Percentiles rank a stretch among this genome's conserved stretches.
phyloP scores from a whole-genome alignment of 1,140 invertebrate genomes.

The Chironomus striatipennis region DNA sequence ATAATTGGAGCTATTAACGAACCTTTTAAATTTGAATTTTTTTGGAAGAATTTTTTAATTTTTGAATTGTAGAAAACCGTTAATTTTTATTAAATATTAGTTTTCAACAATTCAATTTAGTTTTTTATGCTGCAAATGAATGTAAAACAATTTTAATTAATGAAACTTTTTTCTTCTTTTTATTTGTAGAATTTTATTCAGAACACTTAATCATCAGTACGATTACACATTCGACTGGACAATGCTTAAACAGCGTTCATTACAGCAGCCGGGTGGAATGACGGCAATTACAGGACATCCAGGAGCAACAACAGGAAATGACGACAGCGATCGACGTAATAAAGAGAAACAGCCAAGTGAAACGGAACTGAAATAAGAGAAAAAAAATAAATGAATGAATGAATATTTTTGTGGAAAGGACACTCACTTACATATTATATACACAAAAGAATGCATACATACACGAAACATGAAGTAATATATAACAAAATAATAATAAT shows the following conservation, averaged over 20 bases:
- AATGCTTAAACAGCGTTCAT: conserved; percentile 86
- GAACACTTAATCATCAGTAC: conserved; percentile 97
- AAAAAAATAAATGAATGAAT: background rate
- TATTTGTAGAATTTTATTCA: conserved; percentile 95
- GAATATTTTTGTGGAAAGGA: background rate
- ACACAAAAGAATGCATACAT: too few species aligned
- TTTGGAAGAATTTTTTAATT: too few species aligned
- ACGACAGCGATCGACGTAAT: conserved; percentile 28
- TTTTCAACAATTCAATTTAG: too few species aligned
- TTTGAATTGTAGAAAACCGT: too few species aligned
- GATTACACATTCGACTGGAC: conserved; percentile 99
- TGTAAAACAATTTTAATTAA: background rate
- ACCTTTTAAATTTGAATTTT: too few species aligned
- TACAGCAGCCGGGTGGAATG: conserved; percentile 32
- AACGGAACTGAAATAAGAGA: conserved; percentile 33
- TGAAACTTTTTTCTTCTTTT: background rate
- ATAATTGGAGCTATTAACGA: too few species aligned
- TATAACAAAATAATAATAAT: too few species aligned
- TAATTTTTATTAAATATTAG: too few species aligned
- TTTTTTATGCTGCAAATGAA: background rate
- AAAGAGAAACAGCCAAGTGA: conserved; percentile 37
- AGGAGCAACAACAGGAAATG: conserved; percentile 33
- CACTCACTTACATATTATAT: too few species aligned
- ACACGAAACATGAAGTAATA: too few species aligned
- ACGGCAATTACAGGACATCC: conserved; percentile 34